Conservation (phyloP, 2,113 vertebrate species). For the Trematomus loennbergii region DNA sequence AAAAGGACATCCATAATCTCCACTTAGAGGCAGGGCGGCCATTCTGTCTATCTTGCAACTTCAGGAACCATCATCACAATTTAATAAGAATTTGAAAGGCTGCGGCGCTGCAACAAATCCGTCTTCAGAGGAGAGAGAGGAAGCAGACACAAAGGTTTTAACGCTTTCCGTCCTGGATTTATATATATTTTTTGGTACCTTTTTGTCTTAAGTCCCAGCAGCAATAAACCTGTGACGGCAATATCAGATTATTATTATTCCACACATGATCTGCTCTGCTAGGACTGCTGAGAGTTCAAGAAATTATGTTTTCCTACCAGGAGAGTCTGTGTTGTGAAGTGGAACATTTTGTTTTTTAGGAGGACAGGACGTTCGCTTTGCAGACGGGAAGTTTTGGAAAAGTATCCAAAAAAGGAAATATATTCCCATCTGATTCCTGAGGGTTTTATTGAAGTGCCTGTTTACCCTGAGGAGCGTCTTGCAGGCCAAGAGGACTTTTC, state of each 20-base stretch:
- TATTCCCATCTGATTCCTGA: not conserved
- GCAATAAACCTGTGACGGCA: conserved; percentile 40
- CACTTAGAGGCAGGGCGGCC: conserved; percentile 63
- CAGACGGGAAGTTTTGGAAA: not conserved
- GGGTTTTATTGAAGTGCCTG: not conserved
- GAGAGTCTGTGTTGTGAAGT: not conserved
- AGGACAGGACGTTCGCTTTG: not conserved
- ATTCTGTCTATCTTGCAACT: conserved; percentile 82
- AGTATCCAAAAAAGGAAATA: not conserved
- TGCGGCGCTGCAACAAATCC: conserved; percentile 72
- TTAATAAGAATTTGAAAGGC: conserved; percentile 80
- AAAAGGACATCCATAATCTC: conserved; percentile 53
- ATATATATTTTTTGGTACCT: not conserved
- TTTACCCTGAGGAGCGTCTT: not conserved
- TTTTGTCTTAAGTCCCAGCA: conserved; percentile 35
- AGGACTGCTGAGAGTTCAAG: conserved; percentile 6
- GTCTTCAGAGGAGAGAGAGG: conserved; percentile 48
- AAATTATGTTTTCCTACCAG: conserved; percentile 3
- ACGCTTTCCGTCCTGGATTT: conserved; percentile 52
- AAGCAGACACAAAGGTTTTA: conserved; percentile 37
- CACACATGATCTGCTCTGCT: not conserved
- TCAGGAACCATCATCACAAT: conserved; percentile 79
- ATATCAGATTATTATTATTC: conserved; percentile 37
- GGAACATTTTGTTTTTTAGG: not conserved
- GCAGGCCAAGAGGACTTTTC: no score